These are phyloP conservation scores for Sternotherus odoratus DNA, from an alignment of 2,797 vertebrate genomes.

Conservation along the genomic window DNA sequence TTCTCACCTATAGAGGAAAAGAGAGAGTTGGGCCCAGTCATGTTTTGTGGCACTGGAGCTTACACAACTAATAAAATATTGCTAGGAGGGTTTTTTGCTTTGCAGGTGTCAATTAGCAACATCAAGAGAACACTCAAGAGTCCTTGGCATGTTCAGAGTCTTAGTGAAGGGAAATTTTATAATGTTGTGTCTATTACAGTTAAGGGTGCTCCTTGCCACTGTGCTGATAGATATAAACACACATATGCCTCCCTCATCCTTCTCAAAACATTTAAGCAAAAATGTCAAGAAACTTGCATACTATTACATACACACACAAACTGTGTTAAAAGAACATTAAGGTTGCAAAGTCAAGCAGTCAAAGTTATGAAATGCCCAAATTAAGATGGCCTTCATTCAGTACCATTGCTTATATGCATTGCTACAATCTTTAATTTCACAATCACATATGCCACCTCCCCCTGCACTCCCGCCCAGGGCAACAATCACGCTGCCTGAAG, in stretches of 20 bases:
- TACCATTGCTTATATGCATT: background rate
- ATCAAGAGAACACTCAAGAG: conserved; percentile 38
- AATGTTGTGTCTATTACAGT: conserved; percentile 26
- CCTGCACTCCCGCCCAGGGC: background rate
- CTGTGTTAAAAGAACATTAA: background rate
- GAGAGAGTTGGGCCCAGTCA: background rate
- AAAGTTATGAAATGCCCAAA: background rate
- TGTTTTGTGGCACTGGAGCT: background rate
- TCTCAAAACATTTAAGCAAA: conserved; percentile 25
- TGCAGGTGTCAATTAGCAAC: conserved; percentile 56
- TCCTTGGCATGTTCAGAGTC: conserved; percentile 4
- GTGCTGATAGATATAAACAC: conserved; percentile 11
- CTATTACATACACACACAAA: background rate
- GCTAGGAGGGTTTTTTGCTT: conserved; percentile 43
- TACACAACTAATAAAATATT: conserved; percentile 24
- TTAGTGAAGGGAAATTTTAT: conserved; percentile 44
- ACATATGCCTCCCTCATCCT: background rate
- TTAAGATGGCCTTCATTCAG: background rate
- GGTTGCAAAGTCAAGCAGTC: background rate
- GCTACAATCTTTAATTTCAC: background rate
- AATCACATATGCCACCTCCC: background rate
- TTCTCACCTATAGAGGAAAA: conserved; percentile 7
- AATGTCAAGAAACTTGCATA: background rate
- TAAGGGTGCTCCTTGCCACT: background rate
- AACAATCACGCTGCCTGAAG: background rate